Evolutionary conservation across 2,888 invertebrate species (phyloP), one percentile per base, ranked within the genome.

Genomic region (Cosmia pyralina): DNA sequence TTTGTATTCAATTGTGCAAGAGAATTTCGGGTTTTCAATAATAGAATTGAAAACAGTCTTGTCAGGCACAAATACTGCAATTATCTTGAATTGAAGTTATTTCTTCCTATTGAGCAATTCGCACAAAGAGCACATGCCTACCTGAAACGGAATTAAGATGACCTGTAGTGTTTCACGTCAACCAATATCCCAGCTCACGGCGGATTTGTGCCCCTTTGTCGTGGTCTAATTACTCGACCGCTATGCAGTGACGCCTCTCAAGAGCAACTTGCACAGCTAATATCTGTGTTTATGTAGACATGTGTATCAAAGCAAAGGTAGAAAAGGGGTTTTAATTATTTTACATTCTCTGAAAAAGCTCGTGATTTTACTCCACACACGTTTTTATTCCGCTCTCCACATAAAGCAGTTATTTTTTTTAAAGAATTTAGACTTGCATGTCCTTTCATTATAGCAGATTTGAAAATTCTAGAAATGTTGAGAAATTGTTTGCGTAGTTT

Each of bases 161-260:
- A 44, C 60, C 62, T 63, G 50, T 57, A 59, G 57, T 22, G 53
- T 28, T 79, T 60, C 63, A 67, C 60, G 48, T 72, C 75, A 55
- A 17, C 50, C 59, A 72, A 64, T 59, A 79, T 60, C 34, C 68
- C 41, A 22, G 64, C 55, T 69, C 41, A 76, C 28, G 19, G 68
- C 6, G 28, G 44, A 67, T 65, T 58, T 69, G 58, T 69, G 52
- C 10, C 57, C 62, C 66, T 81, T 79, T 81, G 83, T 69, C 71
- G 81, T 75, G 71, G 62, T 75, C 22, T 67, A 69, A 71, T 83
- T 83, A 79, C 52, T 79, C 55, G 38, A 41, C 34, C n/a, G 4
- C 60, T 71, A 57, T 57, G n/a, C 57, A 66, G 55, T 60, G 67
- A 52, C 28, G 66, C 63, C 62, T 48, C n/a, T 38, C 28, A 17